These are phyloP conservation scores for Herpetotheres cachinnans DNA, from an alignment of 2,113 vertebrate genomes.

Conservation along the genomic window DNA sequence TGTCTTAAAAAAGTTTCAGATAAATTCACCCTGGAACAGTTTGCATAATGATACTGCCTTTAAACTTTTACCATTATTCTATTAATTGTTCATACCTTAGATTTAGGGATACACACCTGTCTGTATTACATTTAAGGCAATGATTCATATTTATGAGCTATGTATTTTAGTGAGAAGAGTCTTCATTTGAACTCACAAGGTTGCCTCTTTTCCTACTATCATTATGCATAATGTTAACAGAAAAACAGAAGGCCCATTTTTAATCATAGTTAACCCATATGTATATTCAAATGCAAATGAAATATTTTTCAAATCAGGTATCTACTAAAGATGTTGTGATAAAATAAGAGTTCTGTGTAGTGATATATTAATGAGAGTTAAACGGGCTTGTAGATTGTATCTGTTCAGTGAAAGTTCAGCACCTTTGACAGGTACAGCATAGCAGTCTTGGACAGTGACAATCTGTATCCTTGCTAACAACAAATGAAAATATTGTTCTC, in stretches of 20 bases:
- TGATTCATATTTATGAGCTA: neutral
- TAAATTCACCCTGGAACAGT: neutral
- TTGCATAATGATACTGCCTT: neutral
- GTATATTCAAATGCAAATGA: neutral
- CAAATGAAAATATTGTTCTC: neutral
- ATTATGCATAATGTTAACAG: neutral
- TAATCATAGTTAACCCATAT: neutral
- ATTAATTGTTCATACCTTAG: neutral
- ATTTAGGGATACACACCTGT: neutral
- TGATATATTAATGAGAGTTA: neutral
- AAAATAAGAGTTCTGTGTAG: neutral
- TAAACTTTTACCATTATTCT: neutral
- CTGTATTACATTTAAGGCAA: neutral
- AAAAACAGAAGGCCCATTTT: neutral
- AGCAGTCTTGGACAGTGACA: neutral
- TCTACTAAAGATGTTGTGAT: neutral
- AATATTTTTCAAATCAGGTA: neutral
- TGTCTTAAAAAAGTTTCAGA: conserved; percentile 44
- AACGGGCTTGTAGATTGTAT: neutral
- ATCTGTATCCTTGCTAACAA: neutral
- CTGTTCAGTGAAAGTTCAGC: neutral
- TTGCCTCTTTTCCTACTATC: neutral
- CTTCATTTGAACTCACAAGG: neutral
- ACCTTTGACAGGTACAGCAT: neutral
- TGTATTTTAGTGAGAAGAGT: neutral